Conservation (phyloP, 2,113 vertebrate species). For the Megaleporinus macrocephalus region DNA sequence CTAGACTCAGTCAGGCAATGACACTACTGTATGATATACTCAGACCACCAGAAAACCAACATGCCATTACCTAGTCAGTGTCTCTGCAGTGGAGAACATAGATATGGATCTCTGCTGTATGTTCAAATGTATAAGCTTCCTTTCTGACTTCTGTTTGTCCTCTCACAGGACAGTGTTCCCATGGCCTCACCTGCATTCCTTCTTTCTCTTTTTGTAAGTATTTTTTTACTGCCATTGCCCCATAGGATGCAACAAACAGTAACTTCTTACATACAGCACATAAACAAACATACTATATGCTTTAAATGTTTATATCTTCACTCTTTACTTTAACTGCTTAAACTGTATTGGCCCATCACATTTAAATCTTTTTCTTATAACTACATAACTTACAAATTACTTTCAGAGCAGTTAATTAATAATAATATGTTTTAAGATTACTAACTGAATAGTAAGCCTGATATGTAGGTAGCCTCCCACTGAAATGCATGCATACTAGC, state of each 20-base stretch:
- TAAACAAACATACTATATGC: neutral
- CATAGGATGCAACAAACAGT: neutral
- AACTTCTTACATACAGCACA: neutral
- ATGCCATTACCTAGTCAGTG: too few species aligned
- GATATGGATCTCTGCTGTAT: neutral
- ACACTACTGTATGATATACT: too few species aligned
- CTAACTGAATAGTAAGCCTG: neutral
- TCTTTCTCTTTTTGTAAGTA: slow-evolving; percentile 99
- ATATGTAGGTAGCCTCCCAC: neutral
- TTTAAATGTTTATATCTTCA: neutral
- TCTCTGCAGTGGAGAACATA: too few species aligned
- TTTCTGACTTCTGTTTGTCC: slow-evolving; percentile 75
- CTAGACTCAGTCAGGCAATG: too few species aligned
- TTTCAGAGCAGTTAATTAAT: too few species aligned
- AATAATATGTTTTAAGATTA: too few species aligned
- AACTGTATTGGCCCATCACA: too few species aligned
- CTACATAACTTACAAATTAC: too few species aligned
- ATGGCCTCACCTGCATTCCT: slow-evolving; percentile 99
- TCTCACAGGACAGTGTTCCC: slow-evolving; percentile 96
- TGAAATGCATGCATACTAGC: too few species aligned
- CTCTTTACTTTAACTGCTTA: neutral
- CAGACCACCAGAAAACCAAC: too few species aligned
- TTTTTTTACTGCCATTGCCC: slow-evolving; percentile 49
- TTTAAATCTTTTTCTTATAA: too few species aligned
- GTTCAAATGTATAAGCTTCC: neutral